A percentile compares a stretch with the other conserved stretches of the same genome.
phyloP scores from a whole-genome alignment of 2,113 vertebrate genomes.

The Antennarius striatus region DNA sequence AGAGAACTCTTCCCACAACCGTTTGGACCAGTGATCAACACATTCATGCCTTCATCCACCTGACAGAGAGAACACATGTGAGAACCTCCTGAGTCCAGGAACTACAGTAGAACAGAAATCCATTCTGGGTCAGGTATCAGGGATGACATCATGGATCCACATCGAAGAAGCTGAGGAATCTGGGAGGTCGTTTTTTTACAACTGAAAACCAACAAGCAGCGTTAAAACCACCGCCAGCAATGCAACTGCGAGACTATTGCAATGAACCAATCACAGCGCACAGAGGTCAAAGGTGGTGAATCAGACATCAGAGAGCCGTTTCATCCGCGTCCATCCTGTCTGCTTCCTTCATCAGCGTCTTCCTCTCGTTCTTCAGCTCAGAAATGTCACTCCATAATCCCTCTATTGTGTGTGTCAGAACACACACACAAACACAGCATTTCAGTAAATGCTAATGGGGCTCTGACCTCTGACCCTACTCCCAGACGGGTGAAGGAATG shows the following conservation, averaged over 20 bases:
- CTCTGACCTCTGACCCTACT: constrained; percentile 36
- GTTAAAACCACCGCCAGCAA: background rate
- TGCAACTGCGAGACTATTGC: background rate
- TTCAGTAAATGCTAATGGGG: constrained; percentile 44
- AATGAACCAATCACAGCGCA: constrained; percentile 21
- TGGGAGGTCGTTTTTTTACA: too few relatives aligned
- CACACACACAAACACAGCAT: background rate
- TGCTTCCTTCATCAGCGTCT: constrained; percentile 1
- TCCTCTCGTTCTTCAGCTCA: background rate
- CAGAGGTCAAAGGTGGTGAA: background rate
- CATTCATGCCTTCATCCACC: constrained; percentile 96
- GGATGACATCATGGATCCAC: too few relatives aligned
- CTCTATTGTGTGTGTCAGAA: constrained; percentile 2
- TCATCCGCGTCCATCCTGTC: constrained; percentile 13
- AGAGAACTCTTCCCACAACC: constrained; percentile 98
- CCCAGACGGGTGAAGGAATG: constrained; percentile 4
- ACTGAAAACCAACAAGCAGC: too few relatives aligned
- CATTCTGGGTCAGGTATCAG: too few relatives aligned
- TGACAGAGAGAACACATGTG: constrained; percentile 46
- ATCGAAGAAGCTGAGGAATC: too few relatives aligned
- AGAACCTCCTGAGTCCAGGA: too few relatives aligned
- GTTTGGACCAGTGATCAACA: constrained; percentile 96
- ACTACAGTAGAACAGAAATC: too few relatives aligned
- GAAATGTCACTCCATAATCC: constrained; percentile 24
- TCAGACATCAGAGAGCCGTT: constrained; percentile 34